These are phyloP conservation scores for Lipophrys pholis DNA, from an alignment of 2,113 vertebrate species.

Conservation along the genomic window DNA sequence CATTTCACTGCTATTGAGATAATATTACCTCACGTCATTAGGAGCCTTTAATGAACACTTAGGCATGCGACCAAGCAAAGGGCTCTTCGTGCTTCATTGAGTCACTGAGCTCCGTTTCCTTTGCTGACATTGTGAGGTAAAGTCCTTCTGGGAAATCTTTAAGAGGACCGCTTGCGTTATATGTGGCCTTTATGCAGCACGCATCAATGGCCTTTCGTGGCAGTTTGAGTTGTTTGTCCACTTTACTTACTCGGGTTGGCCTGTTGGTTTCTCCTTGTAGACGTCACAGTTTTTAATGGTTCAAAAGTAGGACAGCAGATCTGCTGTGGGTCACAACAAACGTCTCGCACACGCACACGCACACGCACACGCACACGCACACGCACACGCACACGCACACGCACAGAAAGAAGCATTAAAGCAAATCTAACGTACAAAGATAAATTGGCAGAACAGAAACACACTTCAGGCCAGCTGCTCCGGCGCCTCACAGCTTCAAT, in stretches of 20 bases:
- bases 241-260: neutral
- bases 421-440: too few species aligned
- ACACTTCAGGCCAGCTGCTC: neutral
- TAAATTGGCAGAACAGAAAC: too few species aligned
- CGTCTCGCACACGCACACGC: constrained; percentile 6
- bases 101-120: neutral
- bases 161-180: neutral
- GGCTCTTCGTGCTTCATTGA: neutral
- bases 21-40: too few species aligned
- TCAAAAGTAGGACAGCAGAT: constrained; percentile 59
- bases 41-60: neutral
- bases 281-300: constrained; percentile 51
- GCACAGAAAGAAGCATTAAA: neutral
- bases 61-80: neutral
- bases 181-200: neutral
- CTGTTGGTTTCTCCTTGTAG: constrained; percentile 26
- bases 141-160: neutral
- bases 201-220: neutral
- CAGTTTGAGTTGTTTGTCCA: neutral
- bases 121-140: neutral
- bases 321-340: constrained; percentile 47
- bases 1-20: too few species aligned
- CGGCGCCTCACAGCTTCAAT: neutral
- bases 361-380: too few species aligned
- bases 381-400: too few species aligned